A percentile compares a stretch with the other conserved stretches of the same genome.
Evolutionary conservation across 2,888 invertebrate species (phyloP).

Genomic region (Pherbina coryleti): DNA sequence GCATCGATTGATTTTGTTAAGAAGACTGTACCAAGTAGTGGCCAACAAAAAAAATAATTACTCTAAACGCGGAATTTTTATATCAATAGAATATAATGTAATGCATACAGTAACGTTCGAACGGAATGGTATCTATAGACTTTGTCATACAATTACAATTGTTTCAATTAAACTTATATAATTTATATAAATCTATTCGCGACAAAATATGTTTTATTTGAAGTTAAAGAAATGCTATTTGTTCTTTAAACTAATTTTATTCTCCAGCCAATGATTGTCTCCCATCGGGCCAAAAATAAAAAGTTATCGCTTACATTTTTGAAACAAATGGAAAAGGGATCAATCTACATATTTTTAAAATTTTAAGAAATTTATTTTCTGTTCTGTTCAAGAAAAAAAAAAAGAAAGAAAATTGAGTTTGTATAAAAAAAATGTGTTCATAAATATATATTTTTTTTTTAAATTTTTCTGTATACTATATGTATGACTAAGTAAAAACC

Average conservation of each 20-base stretch:
- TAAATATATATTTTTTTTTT: too few relatives aligned
- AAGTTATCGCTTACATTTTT: too few relatives aligned
- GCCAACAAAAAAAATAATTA: constrained; percentile 60
- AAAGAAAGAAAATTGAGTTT: too few relatives aligned
- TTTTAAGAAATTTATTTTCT: too few relatives aligned
- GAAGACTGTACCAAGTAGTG: constrained; percentile 51
- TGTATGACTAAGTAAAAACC: too few relatives aligned
- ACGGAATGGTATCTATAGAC: neutral
- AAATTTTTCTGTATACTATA: too few relatives aligned
- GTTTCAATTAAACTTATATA: neutral
- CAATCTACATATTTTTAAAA: too few relatives aligned
- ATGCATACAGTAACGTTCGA: neutral
- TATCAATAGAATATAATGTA: neutral
- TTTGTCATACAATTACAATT: neutral
- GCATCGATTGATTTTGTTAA: constrained; percentile 72
- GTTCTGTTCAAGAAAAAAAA: too few relatives aligned
- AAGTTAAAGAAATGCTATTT: neutral
- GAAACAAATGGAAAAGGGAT: too few relatives aligned
- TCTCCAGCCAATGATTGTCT: too few relatives aligned
- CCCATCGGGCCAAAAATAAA: too few relatives aligned
- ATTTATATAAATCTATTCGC: neutral
- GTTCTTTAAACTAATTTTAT: neutral
- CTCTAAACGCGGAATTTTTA: neutral
- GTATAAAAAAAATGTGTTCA: too few relatives aligned
- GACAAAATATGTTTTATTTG: neutral